Evolutionary conservation across 2,888 invertebrate genomes (phyloP).

Genomic region (Copidosoma aretas): DNA sequence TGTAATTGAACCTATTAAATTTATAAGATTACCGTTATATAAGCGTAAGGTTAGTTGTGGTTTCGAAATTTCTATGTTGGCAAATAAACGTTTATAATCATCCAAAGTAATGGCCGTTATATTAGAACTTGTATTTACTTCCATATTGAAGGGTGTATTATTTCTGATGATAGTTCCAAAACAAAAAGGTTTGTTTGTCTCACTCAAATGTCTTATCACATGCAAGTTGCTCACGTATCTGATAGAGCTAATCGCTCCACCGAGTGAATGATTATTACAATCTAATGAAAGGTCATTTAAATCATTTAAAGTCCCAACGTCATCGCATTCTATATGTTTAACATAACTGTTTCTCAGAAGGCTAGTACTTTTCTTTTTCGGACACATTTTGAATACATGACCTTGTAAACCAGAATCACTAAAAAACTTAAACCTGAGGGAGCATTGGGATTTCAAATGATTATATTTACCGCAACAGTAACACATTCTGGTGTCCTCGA

Average conservation of each 20-base stretch:
- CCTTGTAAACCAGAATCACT: too few species aligned
- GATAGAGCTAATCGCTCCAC: background rate
- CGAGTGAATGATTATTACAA: background rate
- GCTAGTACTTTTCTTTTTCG: background rate
- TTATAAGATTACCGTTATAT: too few species aligned
- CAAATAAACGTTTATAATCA: too few species aligned
- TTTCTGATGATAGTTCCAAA: background rate
- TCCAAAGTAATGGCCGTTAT: background rate
- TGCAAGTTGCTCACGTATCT: background rate
- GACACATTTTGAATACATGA: slow-evolving; percentile 19
- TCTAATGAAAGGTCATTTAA: background rate
- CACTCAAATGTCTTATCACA: background rate
- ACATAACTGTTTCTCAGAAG: background rate
- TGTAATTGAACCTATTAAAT: too few species aligned
- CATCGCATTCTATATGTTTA: background rate
- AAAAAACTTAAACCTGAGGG: too few species aligned
- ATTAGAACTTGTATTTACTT: background rate
- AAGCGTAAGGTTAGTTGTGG: too few species aligned
- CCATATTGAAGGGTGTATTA: background rate
- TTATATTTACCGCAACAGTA: too few species aligned
- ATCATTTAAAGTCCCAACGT: slow-evolving; percentile 1
- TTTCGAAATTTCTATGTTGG: too few species aligned
- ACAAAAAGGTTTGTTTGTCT: background rate
- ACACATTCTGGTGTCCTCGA: too few species aligned
- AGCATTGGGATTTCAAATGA: too few species aligned